A percentile compares a stretch with the other conserved stretches of the same genome.
These are phyloP conservation scores for Archegozetes longisetosus DNA, from an alignment of 1,140 invertebrate genomes.

Conservation along the genomic window DNA sequence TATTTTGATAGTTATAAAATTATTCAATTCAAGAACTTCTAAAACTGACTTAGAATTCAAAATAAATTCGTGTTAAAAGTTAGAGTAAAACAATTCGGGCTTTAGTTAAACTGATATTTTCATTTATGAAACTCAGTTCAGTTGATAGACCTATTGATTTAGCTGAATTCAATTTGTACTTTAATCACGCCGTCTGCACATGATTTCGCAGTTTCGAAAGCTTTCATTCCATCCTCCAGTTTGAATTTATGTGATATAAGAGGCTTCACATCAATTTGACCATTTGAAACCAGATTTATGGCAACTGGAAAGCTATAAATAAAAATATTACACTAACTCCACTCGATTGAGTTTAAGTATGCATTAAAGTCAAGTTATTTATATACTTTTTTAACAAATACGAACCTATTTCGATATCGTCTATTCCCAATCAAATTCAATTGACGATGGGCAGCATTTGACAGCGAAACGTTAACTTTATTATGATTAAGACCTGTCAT, in stretches of 20 bases:
- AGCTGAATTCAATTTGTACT: neutral
- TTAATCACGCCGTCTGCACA: neutral
- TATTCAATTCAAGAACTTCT: too few relatives aligned
- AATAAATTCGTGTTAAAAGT: too few relatives aligned
- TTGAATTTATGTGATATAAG: neutral
- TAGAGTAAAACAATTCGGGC: too few relatives aligned
- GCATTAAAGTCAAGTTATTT: neutral
- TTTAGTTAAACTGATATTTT: too few relatives aligned
- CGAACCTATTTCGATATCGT: slow-evolving; percentile 68
- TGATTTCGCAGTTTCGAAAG: neutral
- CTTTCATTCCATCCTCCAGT: neutral
- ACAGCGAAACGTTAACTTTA: slow-evolving; percentile 59
- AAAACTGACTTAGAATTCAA: too few relatives aligned
- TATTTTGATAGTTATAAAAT: too few relatives aligned
- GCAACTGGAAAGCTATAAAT: neutral
- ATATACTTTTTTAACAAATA: too few relatives aligned
- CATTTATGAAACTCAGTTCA: too few relatives aligned
- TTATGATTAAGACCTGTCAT: slow-evolving; percentile 62
- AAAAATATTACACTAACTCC: neutral
- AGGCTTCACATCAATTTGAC: neutral
- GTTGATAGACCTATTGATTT: too few relatives aligned
- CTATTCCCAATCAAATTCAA: slow-evolving; percentile 80
- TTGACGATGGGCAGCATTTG: slow-evolving; percentile 57
- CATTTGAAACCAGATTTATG: neutral
- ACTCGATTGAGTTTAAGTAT: neutral